Conservation (phyloP, 2,888 invertebrate genomes). For the Gastracanthus pulcherrimus region DNA sequence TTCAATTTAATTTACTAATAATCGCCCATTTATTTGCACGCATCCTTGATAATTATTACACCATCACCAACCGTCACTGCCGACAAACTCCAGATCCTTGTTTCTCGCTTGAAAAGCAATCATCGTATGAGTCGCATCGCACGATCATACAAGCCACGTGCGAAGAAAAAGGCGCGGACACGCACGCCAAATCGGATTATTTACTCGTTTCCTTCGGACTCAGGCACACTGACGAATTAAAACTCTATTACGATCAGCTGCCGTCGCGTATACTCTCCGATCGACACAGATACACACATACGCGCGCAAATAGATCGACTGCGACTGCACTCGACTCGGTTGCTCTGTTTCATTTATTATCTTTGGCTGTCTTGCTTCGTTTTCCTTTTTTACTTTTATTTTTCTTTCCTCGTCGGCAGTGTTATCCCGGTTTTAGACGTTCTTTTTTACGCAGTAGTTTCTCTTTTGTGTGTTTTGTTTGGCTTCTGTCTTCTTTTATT, state of each 20-base stretch:
- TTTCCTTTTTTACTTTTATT: slow-evolving; percentile 10
- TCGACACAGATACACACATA: slow-evolving; percentile 39
- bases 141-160: not conserved
- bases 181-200: slow-evolving; percentile 12
- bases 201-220: slow-evolving; percentile 4
- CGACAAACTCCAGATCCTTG: too few relatives aligned
- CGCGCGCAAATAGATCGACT: too few relatives aligned
- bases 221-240: slow-evolving; percentile 30
- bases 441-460: not conserved
- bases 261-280: not conserved
- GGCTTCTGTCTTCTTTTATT: not conserved
- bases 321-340: slow-evolving; percentile 9
- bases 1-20: too few relatives aligned
- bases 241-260: slow-evolving; percentile 32
- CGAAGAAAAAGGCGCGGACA: not conserved
- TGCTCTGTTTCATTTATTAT: slow-evolving; percentile 33
- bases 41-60: too few relatives aligned
- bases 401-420: not conserved
- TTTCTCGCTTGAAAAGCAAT: too few relatives aligned
- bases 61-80: too few relatives aligned
- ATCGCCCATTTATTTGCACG: too few relatives aligned
- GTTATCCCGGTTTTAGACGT: not conserved
- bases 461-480: not conserved
- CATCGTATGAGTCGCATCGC: too few relatives aligned
- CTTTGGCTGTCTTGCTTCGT: not conserved